Evolutionary conservation across 2,113 vertebrate genomes (phyloP), one percentile per base, ranked within the genome.

Genomic region (Polypterus bichir): DNA sequence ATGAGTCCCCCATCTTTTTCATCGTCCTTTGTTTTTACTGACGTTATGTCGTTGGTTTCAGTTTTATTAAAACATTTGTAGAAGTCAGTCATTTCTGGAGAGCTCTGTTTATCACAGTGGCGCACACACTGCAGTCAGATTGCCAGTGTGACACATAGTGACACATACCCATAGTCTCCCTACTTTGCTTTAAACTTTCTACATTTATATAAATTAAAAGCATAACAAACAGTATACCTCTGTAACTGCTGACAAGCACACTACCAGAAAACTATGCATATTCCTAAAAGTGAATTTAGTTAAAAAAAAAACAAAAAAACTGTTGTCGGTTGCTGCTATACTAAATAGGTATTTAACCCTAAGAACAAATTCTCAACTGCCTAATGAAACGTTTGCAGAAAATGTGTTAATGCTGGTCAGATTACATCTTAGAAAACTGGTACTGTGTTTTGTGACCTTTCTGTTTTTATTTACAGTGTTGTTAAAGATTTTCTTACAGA

Each of bases 51-150:
- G 27, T 27, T 2, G 27, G 27, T 27, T 27, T 27, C 27, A 27
- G 27, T 27, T 27, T 27, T 27, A 27, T 27, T 81, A 75, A 77
- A 76, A 64, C 65, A 69, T 68, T 75, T 70, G 72, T 74, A 65
- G 71, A 83, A 84, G 82, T 84, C 77, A 78, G 79, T 84, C 70
- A 78, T 79, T 81, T 76, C 61, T 76, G 75, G 71, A 75, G 76
- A 68, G 74, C 76, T 65, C 73, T 9, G 51, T 3, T 52, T 8
- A 4, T 11, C 48, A 4, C 11, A 44, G 44, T 52, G 55, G 3
- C 4, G 51, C 51, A 52, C 7, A 52, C 56, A 47, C 56, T 47
- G 8, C 45, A 7, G 27, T 27, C 27, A 27, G 27, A 27, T 27
- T 27, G 27, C 27, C 58, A 56, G 59, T 53, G 27, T 66, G 67